Conservation (phyloP, 2,888 invertebrate genomes). For the Noctua janthina region DNA sequence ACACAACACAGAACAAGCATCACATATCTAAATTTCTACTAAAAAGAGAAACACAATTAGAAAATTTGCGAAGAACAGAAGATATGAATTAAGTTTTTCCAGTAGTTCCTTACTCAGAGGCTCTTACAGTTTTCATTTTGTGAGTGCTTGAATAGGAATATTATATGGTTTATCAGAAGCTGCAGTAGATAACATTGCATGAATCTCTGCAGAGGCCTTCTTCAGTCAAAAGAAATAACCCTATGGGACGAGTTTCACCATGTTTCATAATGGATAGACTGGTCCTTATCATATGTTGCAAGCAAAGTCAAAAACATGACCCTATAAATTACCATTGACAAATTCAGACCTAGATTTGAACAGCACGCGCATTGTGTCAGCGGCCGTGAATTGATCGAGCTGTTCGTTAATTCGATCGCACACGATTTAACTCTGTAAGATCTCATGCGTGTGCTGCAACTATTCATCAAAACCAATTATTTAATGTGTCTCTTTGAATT, state of each 20-base stretch:
- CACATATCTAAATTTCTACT: background rate
- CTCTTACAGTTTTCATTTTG: background rate
- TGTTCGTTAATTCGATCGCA: conserved; percentile 72
- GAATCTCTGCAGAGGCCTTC: background rate
- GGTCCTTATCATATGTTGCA: background rate
- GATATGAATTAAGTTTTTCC: background rate
- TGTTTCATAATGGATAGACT: background rate
- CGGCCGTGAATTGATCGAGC: conserved; percentile 37
- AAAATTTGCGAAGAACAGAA: background rate
- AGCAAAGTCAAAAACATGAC: background rate
- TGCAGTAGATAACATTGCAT: background rate
- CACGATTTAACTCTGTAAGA: conserved; percentile 65
- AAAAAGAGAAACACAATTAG: background rate
- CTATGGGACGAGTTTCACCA: background rate
- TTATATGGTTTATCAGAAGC: background rate
- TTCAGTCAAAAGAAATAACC: background rate
- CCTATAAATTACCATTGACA: conserved; percentile 42
- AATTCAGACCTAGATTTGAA: conserved; percentile 27
- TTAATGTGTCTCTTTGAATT: conserved; percentile 15
- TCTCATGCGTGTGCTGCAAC: conserved; percentile 52
- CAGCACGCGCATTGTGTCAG: conserved; percentile 36
- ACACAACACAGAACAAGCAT: background rate
- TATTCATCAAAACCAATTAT: conserved; percentile 29
- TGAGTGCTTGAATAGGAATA: background rate
- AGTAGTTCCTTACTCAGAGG: background rate